Base-by-base conservation (phyloP, 1,140 invertebrate species). In the Drosophila hydei region DNA sequence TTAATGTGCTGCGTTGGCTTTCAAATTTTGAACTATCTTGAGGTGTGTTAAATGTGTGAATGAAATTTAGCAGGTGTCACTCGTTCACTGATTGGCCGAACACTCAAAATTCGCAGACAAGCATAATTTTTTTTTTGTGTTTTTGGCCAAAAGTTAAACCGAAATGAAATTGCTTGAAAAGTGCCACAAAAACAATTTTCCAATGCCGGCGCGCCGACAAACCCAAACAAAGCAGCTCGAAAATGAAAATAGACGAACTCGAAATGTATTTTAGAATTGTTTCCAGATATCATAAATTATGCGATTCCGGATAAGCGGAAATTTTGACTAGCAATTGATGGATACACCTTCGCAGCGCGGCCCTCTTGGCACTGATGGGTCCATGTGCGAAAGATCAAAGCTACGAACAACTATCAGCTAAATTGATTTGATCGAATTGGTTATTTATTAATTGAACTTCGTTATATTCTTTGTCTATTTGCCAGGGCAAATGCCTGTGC, bases 401-500 rank as follows among this genome's bases (percentile, higher is more conserved):
- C 40, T 33, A 21, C n/a, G 19, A 11, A 7, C 14, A 40, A 14
- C 38, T 16, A 56, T 43, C 21, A 43, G 11, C 12, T 56, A 38
- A 51, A 36, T 63, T 56, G 21, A 33, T 21, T 48, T 36, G 36
- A 55, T 36, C 45, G 36, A 27, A 18, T 27, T 23, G 19, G 48
- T 30, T 60, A 50, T 72, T 64, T 60, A 50, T 72, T 64, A 47
- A 79, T 81, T 83, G 64, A 83, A 56, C 51, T 65, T 47, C 21
- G 16, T 52, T 30, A 40, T 7, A 16, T 16, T 16, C 4, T 42
- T 50, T 61, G 18, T 59, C 19, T 42, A 59, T 61, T 62, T 48
- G 9, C 4, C 74, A 91, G 91, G 91, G 89, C 38, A 91, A 91
- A 60, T 91, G 91, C 25, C 79, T 91, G 16, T 91, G 90, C 25